These are phyloP conservation scores for Conus canariensis DNA, from an alignment of 2,888 invertebrate species.

Conservation along the genomic window DNA sequence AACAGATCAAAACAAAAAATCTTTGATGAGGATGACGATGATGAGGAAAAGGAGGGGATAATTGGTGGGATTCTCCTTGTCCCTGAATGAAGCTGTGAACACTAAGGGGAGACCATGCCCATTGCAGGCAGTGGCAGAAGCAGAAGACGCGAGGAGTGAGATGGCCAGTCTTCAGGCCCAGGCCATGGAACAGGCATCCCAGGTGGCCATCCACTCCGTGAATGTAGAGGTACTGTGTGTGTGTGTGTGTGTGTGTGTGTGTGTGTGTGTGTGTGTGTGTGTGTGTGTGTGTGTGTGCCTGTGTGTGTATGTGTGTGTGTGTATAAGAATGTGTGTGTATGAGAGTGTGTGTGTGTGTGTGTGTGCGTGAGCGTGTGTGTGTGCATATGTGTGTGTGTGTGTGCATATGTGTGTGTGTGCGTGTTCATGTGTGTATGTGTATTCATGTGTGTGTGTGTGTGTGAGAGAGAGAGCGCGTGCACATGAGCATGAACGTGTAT, in stretches of 20 bases:
- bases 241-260: slow-evolving; percentile 7
- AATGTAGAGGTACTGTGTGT: not conserved
- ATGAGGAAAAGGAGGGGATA: too few species aligned
- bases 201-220: not conserved
- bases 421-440: not conserved
- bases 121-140: slow-evolving; percentile 46
- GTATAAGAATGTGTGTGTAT: not conserved
- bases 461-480: not conserved
- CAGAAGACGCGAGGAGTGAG: slow-evolving; percentile 44
- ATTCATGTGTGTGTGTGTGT: not conserved
- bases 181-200: slow-evolving; percentile 31
- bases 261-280: slow-evolving; percentile 14
- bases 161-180: slow-evolving; percentile 32
- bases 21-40: too few species aligned
- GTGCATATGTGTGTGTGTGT: not conserved
- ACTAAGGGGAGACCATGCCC: too few species aligned
- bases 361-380: not conserved
- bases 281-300: slow-evolving; percentile 24
- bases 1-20: too few species aligned
- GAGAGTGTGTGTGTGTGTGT: not conserved
- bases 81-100: too few species aligned
- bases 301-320: not conserved
- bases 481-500: too few species aligned
- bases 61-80: too few species aligned
- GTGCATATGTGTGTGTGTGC: not conserved